phyloP scores from a whole-genome alignment of 2,113 vertebrate genomes.

The Platichthys stellatus region DNA sequence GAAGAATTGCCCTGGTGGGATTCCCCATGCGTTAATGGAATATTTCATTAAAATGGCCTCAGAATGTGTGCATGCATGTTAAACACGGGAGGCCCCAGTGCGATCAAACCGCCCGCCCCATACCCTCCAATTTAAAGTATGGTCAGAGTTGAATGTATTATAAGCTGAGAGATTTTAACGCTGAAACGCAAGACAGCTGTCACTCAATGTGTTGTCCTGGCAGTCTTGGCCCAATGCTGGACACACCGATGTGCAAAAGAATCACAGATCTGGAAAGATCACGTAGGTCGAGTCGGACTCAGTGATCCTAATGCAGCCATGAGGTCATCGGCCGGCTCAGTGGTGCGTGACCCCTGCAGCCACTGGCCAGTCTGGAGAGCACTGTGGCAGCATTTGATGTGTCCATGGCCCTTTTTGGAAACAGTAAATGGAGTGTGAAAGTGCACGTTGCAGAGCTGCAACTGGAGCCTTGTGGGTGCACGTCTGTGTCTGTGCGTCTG shows the following conservation, averaged over 20 bases:
- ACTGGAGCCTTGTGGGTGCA: constrained; percentile 55
- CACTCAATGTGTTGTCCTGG: background rate
- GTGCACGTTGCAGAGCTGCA: constrained; percentile 45
- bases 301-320: constrained; percentile 28
- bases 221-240: background rate
- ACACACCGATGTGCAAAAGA: background rate
- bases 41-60: constrained; percentile 12
- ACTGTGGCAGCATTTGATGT: constrained; percentile 48
- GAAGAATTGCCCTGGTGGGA: background rate
- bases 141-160: background rate
- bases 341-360: constrained; percentile 39
- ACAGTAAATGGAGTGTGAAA: constrained; percentile 76
- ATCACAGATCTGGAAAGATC: constrained; percentile 11
- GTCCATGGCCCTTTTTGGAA: constrained; percentile 53
- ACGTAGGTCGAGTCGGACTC: constrained; percentile 16
- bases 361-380: constrained; percentile 31
- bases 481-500: constrained; percentile 39
- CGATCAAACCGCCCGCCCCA: background rate
- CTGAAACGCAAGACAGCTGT: constrained; percentile 7
- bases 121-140: background rate
- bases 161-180: background rate
- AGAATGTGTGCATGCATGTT: no score
- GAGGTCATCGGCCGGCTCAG: constrained; percentile 46
- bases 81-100: no score
- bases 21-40: constrained; percentile 9